Evolutionary conservation across 1,140 invertebrate species (phyloP), one percentile per base, ranked within the genome.

Genomic region (Euura lappo): DNA sequence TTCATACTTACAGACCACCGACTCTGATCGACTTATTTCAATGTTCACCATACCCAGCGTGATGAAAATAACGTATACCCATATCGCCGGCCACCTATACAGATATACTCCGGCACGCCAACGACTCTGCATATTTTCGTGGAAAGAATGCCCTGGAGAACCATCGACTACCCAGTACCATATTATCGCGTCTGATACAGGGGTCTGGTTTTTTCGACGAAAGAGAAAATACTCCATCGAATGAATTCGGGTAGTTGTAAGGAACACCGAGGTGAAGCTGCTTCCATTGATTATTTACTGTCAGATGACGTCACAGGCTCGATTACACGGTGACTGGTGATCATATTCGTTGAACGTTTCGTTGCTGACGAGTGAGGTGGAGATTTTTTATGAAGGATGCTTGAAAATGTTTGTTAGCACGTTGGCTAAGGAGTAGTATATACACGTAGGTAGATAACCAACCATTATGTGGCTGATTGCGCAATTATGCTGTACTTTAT

Each of bases 1-100:
- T 65, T 80, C 75, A 77, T 77, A 70, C 69, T 70, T 70, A 70
- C 44, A 45, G 13, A 46, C 69, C 69, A 46, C 42, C 69, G 45
- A 70, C 45, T 70, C 69, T 45, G 69, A 47, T 47, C 44, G 45
- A 70, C 28, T 70, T 70, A 47, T 13, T 45, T 44, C 69, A 46
- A 70, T 70, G 28, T 70, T 60, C 51, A 60, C 51, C 51, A 60
- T 60, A 60, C 28, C 51, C 10, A n/a, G 51, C 51, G 51, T 60
- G 51, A 60, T 60, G 6, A 60, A 60, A 60, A 5, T 60, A 60
- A 60, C 51, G 51, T 8, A 60, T 60, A 60, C 13, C 51, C 51
- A 6, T 60, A 60, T n/a, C 5, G 51, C 51, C 10, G 51, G 28
- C 28, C 28, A 28, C 28, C 28, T 28, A 28, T 28, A 28, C 1